phyloP scores from a whole-genome alignment of 2,888 invertebrate species.

The Lithophane semibrunnea region DNA sequence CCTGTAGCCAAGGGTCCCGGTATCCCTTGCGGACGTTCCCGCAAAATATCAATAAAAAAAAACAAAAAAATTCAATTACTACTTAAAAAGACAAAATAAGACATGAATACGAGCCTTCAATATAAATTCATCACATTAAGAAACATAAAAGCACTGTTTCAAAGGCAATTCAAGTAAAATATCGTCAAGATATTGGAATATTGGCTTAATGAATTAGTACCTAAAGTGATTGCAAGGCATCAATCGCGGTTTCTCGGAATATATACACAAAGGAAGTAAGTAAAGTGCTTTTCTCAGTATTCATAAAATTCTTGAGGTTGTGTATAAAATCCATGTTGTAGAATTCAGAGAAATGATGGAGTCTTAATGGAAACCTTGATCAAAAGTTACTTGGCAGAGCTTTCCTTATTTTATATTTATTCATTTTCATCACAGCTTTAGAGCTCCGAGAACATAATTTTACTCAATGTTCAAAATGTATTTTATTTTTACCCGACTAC shows the following conservation, averaged over 20 bases:
- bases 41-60: no score
- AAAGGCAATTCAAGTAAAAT: slow-evolving; percentile 34
- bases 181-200: slow-evolving; percentile 1
- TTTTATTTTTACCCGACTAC: no score
- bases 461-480: neutral
- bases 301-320: neutral
- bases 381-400: neutral
- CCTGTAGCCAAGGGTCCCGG: no score
- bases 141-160: slow-evolving; percentile 8
- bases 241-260: slow-evolving; percentile 25
- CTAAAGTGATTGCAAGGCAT: slow-evolving; percentile 36
- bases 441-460: neutral
- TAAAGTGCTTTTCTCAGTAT: slow-evolving; percentile 18
- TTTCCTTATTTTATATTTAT: neutral
- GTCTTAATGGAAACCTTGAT: neutral
- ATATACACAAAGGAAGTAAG: slow-evolving; percentile 17
- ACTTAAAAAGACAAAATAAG: neutral
- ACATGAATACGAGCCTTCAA: neutral
- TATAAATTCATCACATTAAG: neutral
- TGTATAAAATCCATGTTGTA: neutral
- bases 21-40: no score
- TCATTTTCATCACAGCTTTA: neutral
- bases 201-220: slow-evolving; percentile 36
- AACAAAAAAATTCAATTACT: no score
- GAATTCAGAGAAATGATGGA: slow-evolving; percentile 8